Percentiles rank a stretch among this genome's conserved stretches.
phyloP scores from a whole-genome alignment of 2,888 invertebrate genomes.

The Ormia ochracea region DNA sequence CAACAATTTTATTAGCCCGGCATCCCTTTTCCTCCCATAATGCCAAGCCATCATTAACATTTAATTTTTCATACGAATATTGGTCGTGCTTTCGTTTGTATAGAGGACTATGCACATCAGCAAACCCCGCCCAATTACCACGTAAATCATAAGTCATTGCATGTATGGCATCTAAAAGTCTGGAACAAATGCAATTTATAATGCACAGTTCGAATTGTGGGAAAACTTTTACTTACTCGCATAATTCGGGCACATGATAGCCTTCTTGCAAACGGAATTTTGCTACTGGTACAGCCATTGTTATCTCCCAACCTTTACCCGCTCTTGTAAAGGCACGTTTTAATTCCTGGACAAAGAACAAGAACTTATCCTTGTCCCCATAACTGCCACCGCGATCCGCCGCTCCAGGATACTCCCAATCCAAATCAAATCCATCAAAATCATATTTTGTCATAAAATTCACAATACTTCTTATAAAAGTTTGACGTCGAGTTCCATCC shows the following conservation, averaged over 20 bases:
- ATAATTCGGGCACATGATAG: constrained; percentile 92
- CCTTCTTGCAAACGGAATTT: constrained; percentile 92
- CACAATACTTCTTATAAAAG: constrained; percentile 86
- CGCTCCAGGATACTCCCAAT: constrained; percentile 95
- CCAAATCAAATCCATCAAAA: constrained; percentile 91
- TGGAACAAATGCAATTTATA: background rate
- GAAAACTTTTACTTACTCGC: constrained; percentile 81
- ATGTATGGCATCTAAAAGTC: constrained; percentile 85
- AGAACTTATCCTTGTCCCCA: constrained; percentile 89
- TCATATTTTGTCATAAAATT: constrained; percentile 86
- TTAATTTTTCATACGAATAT: constrained; percentile 91
- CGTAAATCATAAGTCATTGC: constrained; percentile 92
- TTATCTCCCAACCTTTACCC: constrained; percentile 89
- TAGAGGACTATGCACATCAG: constrained; percentile 91
- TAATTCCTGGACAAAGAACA: constrained; percentile 89
- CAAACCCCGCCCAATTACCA: constrained; percentile 94
- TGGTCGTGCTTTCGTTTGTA: constrained; percentile 92
- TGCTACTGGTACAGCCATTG: constrained; percentile 92
- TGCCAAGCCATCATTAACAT: constrained; percentile 91
- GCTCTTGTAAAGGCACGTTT: constrained; percentile 86
- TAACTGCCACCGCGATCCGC: constrained; percentile 90
- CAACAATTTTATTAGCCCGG: constrained; percentile 89
- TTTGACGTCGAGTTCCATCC: constrained; percentile 81
- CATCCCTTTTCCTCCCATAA: constrained; percentile 94
- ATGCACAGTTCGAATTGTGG: background rate